A percentile compares a stretch with the other conserved stretches of the same genome.
Conservation (phyloP, 2,797 vertebrate species). For the Meriones psammophilus region DNA sequence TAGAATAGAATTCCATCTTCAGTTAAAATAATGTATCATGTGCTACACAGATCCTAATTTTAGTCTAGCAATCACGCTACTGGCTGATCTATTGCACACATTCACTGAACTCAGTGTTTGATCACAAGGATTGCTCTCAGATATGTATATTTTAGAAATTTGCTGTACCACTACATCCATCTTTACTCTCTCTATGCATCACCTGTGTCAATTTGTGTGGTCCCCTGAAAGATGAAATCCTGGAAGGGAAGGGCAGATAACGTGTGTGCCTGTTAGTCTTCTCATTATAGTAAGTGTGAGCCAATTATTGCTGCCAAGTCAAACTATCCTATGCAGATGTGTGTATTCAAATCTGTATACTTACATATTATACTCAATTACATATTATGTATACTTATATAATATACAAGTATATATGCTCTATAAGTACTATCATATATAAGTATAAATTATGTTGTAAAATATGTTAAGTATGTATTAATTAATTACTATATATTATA, state of each 20-base stretch:
- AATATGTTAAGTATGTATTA: too few relatives aligned
- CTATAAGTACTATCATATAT: not conserved
- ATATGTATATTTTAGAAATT: not conserved
- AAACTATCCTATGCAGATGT: not conserved
- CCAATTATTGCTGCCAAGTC: not conserved
- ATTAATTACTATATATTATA: not conserved
- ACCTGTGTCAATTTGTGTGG: too few relatives aligned
- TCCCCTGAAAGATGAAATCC: not conserved
- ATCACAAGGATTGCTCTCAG: not conserved
- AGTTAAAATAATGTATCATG: not conserved
- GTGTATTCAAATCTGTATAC: not conserved
- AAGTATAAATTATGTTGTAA: not conserved
- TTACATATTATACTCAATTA: not conserved
- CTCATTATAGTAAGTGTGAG: not conserved
- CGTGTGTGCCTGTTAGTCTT: not conserved
- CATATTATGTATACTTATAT: not conserved
- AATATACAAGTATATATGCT: not conserved
- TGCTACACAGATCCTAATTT: too few relatives aligned
- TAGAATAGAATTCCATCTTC: not conserved
- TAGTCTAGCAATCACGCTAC: too few relatives aligned
- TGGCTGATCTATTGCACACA: not conserved
- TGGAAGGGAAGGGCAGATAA: not conserved
- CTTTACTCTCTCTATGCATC: not conserved
- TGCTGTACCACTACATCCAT: not conserved
- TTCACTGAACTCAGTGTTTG: not conserved